phyloP scores from a whole-genome alignment of 2,113 vertebrate genomes.

The Myodes glareolus region DNA sequence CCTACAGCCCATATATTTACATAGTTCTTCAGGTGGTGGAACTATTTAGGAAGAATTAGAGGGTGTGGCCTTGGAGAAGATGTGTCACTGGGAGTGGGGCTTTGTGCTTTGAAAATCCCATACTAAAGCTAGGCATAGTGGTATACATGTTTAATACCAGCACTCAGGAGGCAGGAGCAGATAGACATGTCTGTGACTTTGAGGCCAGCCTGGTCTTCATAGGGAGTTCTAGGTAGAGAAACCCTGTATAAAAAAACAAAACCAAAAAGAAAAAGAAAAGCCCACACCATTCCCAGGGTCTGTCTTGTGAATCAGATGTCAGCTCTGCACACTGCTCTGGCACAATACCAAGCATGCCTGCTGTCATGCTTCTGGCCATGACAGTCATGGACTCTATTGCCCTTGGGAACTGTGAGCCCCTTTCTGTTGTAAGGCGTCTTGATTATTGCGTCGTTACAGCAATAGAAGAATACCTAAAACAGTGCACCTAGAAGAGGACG shows the following conservation, averaged over 20 bases:
- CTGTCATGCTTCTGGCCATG: not conserved
- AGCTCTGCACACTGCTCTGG: not conserved
- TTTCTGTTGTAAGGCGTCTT: not conserved
- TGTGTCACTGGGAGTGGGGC: not conserved
- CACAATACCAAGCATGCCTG: not conserved
- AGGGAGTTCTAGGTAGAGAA: not conserved
- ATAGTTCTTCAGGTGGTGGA: not conserved
- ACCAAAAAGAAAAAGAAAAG: not conserved
- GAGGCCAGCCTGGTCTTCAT: not conserved
- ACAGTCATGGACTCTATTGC: not conserved
- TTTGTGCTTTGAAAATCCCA: not conserved
- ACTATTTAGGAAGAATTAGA: not conserved
- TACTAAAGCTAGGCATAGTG: not conserved
- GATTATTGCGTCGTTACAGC: not conserved
- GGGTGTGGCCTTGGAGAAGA: not conserved
- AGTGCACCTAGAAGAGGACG: not conserved
- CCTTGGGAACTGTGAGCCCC: not conserved
- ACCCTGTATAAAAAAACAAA: not conserved
- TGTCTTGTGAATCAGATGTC: not conserved
- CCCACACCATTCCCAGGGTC: not conserved
- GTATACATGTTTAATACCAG: not conserved
- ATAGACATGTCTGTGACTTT: not conserved
- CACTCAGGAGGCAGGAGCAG: not conserved
- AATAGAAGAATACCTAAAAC: not conserved
- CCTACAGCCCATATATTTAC: not conserved